phyloP scores from a whole-genome alignment of 2,888 invertebrate genomes.

The Pyrrhia umbra region DNA sequence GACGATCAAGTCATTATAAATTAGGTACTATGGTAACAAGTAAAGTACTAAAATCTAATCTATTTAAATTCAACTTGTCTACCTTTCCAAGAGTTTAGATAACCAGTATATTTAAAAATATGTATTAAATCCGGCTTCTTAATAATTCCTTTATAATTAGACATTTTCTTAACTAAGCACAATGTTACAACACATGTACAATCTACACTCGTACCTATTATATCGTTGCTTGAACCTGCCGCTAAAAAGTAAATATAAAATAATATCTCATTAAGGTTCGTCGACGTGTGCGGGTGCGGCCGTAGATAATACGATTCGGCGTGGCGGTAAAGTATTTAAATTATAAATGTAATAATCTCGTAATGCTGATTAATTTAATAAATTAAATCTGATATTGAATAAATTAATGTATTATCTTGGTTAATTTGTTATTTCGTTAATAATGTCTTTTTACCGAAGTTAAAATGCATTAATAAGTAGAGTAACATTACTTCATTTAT shows the following conservation, averaged over 20 bases:
- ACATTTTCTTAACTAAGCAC: too few species aligned
- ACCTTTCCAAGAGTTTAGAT: too few species aligned
- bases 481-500: not conserved
- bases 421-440: not conserved
- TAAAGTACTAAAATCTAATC: not conserved
- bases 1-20: not conserved
- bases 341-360: not conserved
- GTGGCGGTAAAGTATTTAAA: not conserved
- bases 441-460: not conserved
- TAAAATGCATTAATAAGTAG: not conserved
- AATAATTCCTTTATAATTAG: too few species aligned
- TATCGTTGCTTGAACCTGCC: not conserved
- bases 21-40: not conserved
- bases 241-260: too few species aligned
- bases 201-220: too few species aligned
- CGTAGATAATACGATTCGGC: not conserved
- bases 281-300: not conserved
- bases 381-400: constrained; percentile 1
- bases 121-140: too few species aligned
- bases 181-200: too few species aligned
- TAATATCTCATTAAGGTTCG: not conserved
- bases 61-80: too few species aligned
- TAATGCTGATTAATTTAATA: constrained; percentile 3
- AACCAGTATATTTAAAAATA: too few species aligned
- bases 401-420: constrained; percentile 2